Evolutionary conservation across 2,797 vertebrate species (phyloP), one percentile per base, ranked within the genome.

Genomic region (Malurus leucopterus): DNA sequence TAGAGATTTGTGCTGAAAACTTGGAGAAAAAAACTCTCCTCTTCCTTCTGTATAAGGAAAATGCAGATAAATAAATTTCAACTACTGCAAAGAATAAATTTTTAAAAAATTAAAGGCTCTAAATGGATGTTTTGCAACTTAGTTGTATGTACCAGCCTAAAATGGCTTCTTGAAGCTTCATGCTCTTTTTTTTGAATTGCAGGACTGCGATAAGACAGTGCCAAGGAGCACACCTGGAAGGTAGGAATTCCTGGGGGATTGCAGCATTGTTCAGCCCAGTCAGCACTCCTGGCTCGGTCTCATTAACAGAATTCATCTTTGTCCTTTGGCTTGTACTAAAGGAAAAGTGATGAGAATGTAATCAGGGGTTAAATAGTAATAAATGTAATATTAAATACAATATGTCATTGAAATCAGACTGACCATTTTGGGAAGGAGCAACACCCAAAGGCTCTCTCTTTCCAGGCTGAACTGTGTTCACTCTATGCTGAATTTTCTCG

Each of bases 141-240:
- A 50, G 51, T 53, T 76, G 51, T 47, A 17, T 74, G 14, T 65
- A 26, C 34, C 59, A 12, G 36, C 36, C 79, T 57, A 51, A 68
- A 92, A 65, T 91, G 75, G 69, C 76, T 95, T 86, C 81, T 36
- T 51, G 86, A 95, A 81, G 30, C 57, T 84, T 95, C 88, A 95
- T 63, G 46, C 21, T 87, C 6, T 57, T 79, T 50, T 50, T 36
- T 80, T 69, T 92, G 82, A 81, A 93, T 96, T 97, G 92, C 95
- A 98, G 98, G 98, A 99, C 92, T 98, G 98, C 30, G 98, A 98
- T 95, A 99, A 99, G 97, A 98, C 98, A 19, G 95, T 98, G 92
- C 98, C 98, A 93, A 98, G 98, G 95, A 99, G 98, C 96, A 98
- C 98, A 88, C 98, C 99, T 91, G 98, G 98, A 96, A 99, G 99